Conservation (phyloP, 1,140 invertebrate genomes). For the Drosophila mayri region DNA sequence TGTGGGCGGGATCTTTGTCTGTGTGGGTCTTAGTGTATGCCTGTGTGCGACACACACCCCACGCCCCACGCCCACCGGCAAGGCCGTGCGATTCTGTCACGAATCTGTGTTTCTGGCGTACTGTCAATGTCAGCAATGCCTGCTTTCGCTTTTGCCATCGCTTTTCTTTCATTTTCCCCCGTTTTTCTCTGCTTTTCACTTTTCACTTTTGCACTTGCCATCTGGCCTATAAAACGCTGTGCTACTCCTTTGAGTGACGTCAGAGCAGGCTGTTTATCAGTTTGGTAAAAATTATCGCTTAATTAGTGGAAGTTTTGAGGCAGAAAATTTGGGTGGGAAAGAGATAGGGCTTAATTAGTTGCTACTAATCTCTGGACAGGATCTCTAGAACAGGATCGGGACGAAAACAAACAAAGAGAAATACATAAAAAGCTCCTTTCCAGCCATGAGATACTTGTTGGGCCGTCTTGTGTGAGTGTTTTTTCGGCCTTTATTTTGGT, state of each 20-base stretch:
- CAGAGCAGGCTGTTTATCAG: background rate
- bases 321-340: too few relatives aligned
- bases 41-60: background rate
- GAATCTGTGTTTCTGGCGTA: slow-evolving; percentile 7
- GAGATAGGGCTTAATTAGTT: background rate
- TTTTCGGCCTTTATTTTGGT: slow-evolving; percentile 75
- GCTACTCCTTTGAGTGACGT: slow-evolving; percentile 14
- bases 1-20: background rate
- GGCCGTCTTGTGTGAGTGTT: slow-evolving; percentile 4
- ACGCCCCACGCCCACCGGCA: slow-evolving; percentile 1
- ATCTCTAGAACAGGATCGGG: background rate
- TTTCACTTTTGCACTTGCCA: slow-evolving; percentile 2
- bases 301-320: background rate
- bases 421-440: background rate
- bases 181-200: background rate
- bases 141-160: background rate
- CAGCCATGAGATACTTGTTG: slow-evolving; percentile 62
- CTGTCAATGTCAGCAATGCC: slow-evolving; percentile 2
- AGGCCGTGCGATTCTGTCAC: background rate
- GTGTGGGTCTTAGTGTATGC: slow-evolving; percentile 6
- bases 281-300: background rate
- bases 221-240: background rate
- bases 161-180: background rate
- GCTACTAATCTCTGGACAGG: background rate
- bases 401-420: background rate